Percentiles rank a stretch among this genome's conserved stretches.
These are phyloP conservation scores for Regulus satrapa DNA, from an alignment of 2,113 vertebrate species.

Conservation along the genomic window DNA sequence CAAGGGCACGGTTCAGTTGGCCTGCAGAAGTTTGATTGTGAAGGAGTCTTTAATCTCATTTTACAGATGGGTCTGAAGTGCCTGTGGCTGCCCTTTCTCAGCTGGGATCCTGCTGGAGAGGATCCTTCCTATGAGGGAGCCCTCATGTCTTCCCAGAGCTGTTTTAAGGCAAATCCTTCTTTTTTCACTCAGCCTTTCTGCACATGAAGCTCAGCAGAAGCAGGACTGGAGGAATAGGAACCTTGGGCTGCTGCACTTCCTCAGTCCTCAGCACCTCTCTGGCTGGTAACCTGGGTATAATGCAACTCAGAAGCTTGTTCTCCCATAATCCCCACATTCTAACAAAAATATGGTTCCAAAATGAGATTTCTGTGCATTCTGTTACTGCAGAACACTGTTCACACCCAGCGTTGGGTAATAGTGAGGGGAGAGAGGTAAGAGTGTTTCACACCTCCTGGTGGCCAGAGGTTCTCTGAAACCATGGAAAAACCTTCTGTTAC, in stretches of 20 bases:
- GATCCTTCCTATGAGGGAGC: neutral
- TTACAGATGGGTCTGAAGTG: neutral
- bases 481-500: rapidly evolving
- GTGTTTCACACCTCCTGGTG: neutral
- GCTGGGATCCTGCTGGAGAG: neutral
- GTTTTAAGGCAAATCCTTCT: neutral
- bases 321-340: neutral
- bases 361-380: neutral
- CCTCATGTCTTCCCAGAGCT: neutral
- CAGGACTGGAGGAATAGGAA: neutral
- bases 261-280: neutral
- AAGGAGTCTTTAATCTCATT: neutral
- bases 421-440: neutral
- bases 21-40: neutral
- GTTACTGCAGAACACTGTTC: rapidly evolving
- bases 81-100: neutral
- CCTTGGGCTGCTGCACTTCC: neutral
- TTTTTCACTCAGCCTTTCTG: neutral
- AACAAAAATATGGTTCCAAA: neutral
- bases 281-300: neutral
- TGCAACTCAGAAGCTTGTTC: neutral
- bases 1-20: neutral
- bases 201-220: neutral
- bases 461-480: neutral
- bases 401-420: neutral